Percentiles rank a stretch among this genome's conserved stretches.
These are phyloP conservation scores for Coenonympha glycerion DNA, from an alignment of 2,888 invertebrate genomes.

Conservation along the genomic window DNA sequence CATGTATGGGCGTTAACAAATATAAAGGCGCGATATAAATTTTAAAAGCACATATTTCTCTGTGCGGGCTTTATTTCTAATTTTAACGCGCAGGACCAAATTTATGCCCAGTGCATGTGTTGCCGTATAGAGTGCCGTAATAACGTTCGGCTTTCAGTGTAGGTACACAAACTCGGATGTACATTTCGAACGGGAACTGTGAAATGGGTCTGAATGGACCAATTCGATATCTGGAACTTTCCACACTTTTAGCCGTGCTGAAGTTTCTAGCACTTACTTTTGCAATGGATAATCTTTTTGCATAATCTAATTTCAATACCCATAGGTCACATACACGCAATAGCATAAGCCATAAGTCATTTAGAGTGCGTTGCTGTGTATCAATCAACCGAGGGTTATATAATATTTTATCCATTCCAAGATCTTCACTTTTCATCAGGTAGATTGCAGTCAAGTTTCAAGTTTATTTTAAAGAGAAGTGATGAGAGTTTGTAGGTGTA, in stretches of 20 bases:
- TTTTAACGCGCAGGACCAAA: conserved; percentile 66
- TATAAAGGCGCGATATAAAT: conserved; percentile 57
- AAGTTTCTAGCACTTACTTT: neutral
- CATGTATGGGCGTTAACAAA: conserved; percentile 45
- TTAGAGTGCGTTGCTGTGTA: too few species aligned
- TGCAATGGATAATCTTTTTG: neutral
- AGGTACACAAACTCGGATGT: conserved; percentile 42
- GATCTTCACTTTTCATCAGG: too few species aligned
- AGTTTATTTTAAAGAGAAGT: too few species aligned
- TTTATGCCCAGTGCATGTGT: conserved; percentile 69
- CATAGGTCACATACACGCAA: too few species aligned
- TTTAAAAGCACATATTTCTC: conserved; percentile 68
- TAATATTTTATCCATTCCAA: too few species aligned
- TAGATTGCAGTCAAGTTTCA: too few species aligned
- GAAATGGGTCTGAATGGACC: conserved; percentile 4
- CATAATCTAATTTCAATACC: too few species aligned
- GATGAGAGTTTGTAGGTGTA: too few species aligned
- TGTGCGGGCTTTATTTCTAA: conserved; percentile 64
- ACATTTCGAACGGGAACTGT: conserved; percentile 18
- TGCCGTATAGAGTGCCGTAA: conserved; percentile 57
- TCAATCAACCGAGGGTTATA: too few species aligned
- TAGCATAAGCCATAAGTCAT: too few species aligned
- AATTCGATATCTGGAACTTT: conserved; percentile 1
- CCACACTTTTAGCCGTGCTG: too few species aligned
- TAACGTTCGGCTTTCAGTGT: conserved; percentile 54